These are phyloP conservation scores for Drosophila formosana DNA, from an alignment of 2,888 invertebrate genomes.

Conservation along the genomic window DNA sequence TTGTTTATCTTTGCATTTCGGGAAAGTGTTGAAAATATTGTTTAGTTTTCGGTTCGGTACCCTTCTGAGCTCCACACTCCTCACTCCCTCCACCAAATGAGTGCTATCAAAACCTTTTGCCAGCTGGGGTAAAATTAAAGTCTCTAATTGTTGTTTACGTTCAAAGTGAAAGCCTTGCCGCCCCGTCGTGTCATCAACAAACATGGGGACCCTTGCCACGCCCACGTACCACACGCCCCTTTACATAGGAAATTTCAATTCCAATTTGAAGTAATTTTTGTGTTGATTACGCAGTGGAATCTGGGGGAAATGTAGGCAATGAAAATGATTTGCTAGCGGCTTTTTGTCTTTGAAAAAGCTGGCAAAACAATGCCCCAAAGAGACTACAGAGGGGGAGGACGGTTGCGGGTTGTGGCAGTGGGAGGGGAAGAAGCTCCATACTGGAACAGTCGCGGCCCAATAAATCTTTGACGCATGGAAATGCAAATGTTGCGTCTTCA, in stretches of 20 bases:
- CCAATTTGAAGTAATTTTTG: slow-evolving; percentile 47
- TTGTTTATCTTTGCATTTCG: slow-evolving; percentile 57
- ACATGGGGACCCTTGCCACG: slow-evolving; percentile 21
- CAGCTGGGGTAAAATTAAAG: slow-evolving; percentile 32
- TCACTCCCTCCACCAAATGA: background rate
- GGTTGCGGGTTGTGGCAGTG: slow-evolving; percentile 20
- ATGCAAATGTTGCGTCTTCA: slow-evolving; percentile 72
- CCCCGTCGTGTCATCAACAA: slow-evolving; percentile 15
- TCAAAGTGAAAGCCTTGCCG: slow-evolving; percentile 62
- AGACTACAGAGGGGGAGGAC: background rate
- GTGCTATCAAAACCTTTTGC: slow-evolving; percentile 38
- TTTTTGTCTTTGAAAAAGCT: slow-evolving; percentile 65
- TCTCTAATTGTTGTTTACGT: slow-evolving; percentile 73
- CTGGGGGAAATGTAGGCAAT: slow-evolving; percentile 18
- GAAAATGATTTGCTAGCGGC: slow-evolving; percentile 48
- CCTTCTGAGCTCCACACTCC: slow-evolving; percentile 17
- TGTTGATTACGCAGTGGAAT: slow-evolving; percentile 55
- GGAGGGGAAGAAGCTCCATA: slow-evolving; percentile 25
- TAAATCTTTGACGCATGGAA: slow-evolving; percentile 67
- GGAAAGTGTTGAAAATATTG: slow-evolving; percentile 71
- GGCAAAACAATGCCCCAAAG: slow-evolving; percentile 47
- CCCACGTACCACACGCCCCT: slow-evolving; percentile 20
- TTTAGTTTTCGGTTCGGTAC: slow-evolving; percentile 46
- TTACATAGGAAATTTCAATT: slow-evolving; percentile 66
- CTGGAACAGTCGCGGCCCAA: slow-evolving; percentile 57